A percentile compares a stretch with the other conserved stretches of the same genome.
phyloP scores from a whole-genome alignment of 2,113 vertebrate genomes.

The Boulengeromyrus knoepffleri region DNA sequence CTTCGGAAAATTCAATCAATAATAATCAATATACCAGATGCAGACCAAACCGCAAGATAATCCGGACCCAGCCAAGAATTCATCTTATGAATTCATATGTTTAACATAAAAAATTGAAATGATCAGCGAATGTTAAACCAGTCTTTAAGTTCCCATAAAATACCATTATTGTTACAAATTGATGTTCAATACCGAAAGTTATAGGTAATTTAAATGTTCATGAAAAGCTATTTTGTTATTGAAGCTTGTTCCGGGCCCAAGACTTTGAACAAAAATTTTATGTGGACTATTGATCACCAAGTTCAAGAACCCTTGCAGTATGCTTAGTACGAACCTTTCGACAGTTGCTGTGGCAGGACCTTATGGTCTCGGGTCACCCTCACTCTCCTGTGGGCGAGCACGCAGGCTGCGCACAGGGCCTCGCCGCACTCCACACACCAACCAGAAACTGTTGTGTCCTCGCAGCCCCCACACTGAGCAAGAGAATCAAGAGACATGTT shows the following conservation, averaged over 20 bases:
- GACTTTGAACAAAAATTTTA: background rate
- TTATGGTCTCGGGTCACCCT: constrained; percentile 73
- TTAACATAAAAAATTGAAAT: too few relatives aligned
- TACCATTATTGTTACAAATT: too few relatives aligned
- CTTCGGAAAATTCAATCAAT: background rate
- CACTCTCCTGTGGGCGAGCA: constrained; percentile 71
- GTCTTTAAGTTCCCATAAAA: too few relatives aligned
- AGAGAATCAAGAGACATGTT: background rate
- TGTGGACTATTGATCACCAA: background rate
- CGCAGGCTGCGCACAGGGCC: constrained; percentile 69
- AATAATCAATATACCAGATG: background rate
- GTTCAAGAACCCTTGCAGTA: background rate
- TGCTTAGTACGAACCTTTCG: constrained; percentile 15
- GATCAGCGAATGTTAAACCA: too few relatives aligned
- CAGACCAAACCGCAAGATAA: background rate
- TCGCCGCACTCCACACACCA: constrained; percentile 74
- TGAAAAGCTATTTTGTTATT: too few relatives aligned
- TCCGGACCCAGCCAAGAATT: background rate
- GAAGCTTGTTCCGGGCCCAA: too few relatives aligned
- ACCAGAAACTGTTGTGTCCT: constrained; percentile 60
- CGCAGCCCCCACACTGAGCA: constrained; percentile 55
- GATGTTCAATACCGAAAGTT: too few relatives aligned
- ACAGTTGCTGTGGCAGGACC: constrained; percentile 47
- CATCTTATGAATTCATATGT: too few relatives aligned
- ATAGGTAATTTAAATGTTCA: too few relatives aligned